Base-by-base conservation (phyloP, 2,113 vertebrate species). In the Nothoprocta pentlandii region DNA sequence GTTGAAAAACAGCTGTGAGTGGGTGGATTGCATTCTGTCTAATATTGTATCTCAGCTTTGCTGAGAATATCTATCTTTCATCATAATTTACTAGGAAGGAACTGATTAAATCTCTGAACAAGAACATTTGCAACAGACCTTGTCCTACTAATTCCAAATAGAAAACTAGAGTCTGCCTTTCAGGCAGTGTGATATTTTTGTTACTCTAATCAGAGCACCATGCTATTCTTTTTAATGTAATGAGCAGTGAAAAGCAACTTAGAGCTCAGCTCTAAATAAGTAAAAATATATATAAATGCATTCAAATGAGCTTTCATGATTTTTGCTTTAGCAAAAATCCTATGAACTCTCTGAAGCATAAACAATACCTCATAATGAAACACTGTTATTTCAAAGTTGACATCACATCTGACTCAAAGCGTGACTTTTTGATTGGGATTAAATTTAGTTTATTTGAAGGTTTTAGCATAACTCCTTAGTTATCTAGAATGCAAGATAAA, bases 361-460 rank as follows among this genome's bases (percentile, higher is more conserved):
- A 94, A 94, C 87, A 93, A 77, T 92, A 70, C 51, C 79, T 94
- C 87, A 83, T 70, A 83, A 89, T 83, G 85, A 90, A 94, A 88
- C 30, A 69, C 61, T 94, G 71, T 78, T 96, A 89, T 95, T 97
- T 80, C 94, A 85, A 94, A 92, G 63, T 58, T 91, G 91, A 90
- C 91, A 94, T 89, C 53, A n/a, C 66, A 80, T 92, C 85, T 96
- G 85, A 95, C 85, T 94, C 75, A 77, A 92, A 91, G 59, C 2
- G 2, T 80, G 81, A 82, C 63, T 95, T 93, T 85, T 89, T 86
- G 61, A 84, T 95, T 83, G 2, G 78, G 74, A 94, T 94, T 92
- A 85, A 92, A 89, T 85, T 87, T 36, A 70, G 93, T 91, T 95
- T 95, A 95, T 95, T 93, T 93, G 87, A 91, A 92, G 66, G 70